Evolutionary conservation across 2,888 invertebrate species (phyloP), one percentile per base, ranked within the genome.

Genomic region (Nasonia oneida): DNA sequence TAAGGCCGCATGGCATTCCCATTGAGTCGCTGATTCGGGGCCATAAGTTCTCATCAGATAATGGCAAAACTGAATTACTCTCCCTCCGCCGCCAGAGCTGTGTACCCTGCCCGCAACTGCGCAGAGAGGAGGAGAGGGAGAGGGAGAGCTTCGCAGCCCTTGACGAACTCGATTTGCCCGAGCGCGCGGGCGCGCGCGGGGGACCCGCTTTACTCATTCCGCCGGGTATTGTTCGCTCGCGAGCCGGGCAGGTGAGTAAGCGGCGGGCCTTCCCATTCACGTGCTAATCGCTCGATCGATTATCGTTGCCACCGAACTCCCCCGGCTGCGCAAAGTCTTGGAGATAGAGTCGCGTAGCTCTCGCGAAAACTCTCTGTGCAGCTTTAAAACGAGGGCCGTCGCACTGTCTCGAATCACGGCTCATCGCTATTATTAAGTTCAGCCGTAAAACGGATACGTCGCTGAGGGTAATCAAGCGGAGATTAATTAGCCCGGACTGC

Each of bases 201-300:
- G 70, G 4, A 61, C 42, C 77, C 78, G 77, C 84, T 77, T 84
- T 81, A 78, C 84, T 83, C 83, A 83, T 86, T 83, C 76, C 73
- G 81, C 75, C 73, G 70, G 39, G 70, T 81, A 86, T 86, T 86
- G 86, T 86, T 84, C 79, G 29, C 39, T 42, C 74, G 74, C 74
- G 77, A 61, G 61, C 53, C 8, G 18, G 80, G 47, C n/a, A 37
- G 70, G 57, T 64, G 15, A 2, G 39, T 71, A 71, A 81, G 53
- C 73, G 61, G 10, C 23, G 50, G 23, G 39, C 47, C 70, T 78
- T 39, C 23, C 79, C 73, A 81, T 85, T 85, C 85, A 81, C 76
- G 71, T 80, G 85, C 82, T 87, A 85, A 87, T 87, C 87, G 80
- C 73, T 71, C 71, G 77, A 85, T 87, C 84, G 85, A 87, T 83